Conservation (phyloP, 2,113 vertebrate genomes). For the Bos indicus region DNA sequence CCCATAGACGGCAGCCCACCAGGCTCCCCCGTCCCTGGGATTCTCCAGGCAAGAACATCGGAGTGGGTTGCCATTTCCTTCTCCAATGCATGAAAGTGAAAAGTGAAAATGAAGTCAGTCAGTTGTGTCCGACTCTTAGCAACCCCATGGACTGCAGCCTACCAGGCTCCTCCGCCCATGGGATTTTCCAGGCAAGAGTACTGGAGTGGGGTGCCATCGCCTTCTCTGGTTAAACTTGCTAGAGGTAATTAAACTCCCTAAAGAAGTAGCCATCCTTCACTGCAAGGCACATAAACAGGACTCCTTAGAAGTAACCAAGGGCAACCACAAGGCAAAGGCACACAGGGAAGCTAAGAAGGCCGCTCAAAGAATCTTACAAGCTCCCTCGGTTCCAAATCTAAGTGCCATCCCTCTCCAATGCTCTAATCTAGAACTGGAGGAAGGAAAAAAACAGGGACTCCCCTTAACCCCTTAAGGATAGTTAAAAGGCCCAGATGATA, state of each 20-base stretch:
- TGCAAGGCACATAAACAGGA: background rate
- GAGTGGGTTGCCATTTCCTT: too few species aligned
- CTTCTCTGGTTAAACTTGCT: background rate
- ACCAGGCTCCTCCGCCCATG: too few species aligned
- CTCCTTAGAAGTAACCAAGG: background rate
- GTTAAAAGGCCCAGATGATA: background rate
- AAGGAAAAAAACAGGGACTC: background rate
- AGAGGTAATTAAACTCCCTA: background rate
- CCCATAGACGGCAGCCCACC: too few species aligned
- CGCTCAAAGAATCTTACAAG: background rate
- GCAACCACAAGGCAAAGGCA: background rate
- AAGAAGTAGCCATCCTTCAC: background rate
- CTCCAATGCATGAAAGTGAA: too few species aligned
- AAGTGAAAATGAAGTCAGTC: too few species aligned
- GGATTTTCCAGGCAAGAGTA: too few species aligned
- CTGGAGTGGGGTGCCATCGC: too few species aligned
- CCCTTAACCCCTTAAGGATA: background rate
- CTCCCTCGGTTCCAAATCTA: background rate
- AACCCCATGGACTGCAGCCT: rapidly evolving
- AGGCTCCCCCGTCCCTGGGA: too few species aligned
- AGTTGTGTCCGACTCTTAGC: too few species aligned
- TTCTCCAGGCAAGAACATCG: too few species aligned
- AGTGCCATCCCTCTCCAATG: background rate
- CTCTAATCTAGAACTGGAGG: background rate
- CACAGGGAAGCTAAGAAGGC: background rate